Base-by-base conservation (phyloP, 2,888 invertebrate genomes). In the Cephus sareptanus region DNA sequence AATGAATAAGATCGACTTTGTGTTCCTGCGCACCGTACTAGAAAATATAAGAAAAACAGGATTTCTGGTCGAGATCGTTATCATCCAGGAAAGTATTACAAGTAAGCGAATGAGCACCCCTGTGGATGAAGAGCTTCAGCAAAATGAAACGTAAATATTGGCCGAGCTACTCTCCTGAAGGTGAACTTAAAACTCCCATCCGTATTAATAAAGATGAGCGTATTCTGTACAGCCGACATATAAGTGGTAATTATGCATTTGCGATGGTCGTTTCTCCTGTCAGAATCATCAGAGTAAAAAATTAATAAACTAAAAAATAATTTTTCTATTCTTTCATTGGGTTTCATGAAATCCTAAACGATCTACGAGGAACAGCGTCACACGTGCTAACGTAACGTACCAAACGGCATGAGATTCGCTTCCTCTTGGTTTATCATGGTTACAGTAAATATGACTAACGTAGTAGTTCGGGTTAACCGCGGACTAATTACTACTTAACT, bases 111-210 rank as follows among this genome's bases (percentile, higher is more conserved):
- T 83, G 85, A 85, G 84, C 83, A 83, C 83, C 83, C 81, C 83
- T 82, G 81, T 77, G 80, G 80, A 76, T 79, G 82, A 76, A 83
- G 81, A 81, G 84, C 82, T 84, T 84, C 84, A 83, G 80, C 86
- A 87, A 86, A 88, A 89, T 87, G 88, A 87, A 88, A 89, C 86
- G 86, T 87, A 89, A 89, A 89, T 88, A 88, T 88, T 87, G 83
- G 86, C 80, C 81, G 81, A 85, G 85, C 83, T 83, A 83, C 84
- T 83, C 81, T 81, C 77, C 79, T 79, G 79, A 79, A 83, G 83
- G 83, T 82, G 81, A 86, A 86, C 86, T 86, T 84, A 84, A 86
- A 87, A 85, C 84, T 85, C 83, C 81, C 79, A 76, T 81, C 79
- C 81, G 82, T 86, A 87, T 89, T 88, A 88, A 89, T 88, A 88